phyloP scores from a whole-genome alignment of 2,888 invertebrate genomes.

The Argyresthia goedartella region DNA sequence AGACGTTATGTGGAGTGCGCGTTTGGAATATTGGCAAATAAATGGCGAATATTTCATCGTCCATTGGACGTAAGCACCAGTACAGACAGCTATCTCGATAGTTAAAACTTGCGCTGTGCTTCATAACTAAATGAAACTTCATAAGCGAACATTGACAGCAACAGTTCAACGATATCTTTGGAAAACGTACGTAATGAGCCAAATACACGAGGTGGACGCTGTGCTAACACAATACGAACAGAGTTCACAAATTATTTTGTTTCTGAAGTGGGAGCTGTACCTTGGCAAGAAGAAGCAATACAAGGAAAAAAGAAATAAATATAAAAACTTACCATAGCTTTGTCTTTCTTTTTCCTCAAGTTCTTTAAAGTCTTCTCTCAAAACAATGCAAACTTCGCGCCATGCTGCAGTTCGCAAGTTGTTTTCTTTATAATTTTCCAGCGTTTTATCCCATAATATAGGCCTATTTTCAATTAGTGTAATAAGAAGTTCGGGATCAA shows the following conservation, averaged over 20 bases:
- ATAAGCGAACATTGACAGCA: neutral
- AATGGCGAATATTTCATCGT: slow-evolving; percentile 13
- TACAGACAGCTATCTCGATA: slow-evolving; percentile 13
- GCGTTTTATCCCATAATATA: neutral
- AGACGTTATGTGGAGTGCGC: slow-evolving; percentile 7
- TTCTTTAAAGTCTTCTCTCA: neutral
- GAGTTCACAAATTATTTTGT: neutral
- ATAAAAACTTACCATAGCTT: neutral
- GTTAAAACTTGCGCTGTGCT: slow-evolving; percentile 11
- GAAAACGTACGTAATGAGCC: neutral
- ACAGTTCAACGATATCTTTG: neutral
- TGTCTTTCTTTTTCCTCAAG: neutral
- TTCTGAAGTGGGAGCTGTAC: neutral
- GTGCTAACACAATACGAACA: neutral
- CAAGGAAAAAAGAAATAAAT: neutral
- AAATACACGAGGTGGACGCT: neutral
- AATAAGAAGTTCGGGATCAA: slow-evolving; percentile 1
- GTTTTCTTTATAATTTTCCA: neutral
- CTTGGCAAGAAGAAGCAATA: neutral
- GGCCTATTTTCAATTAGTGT: neutral
- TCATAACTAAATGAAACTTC: slow-evolving; percentile 9
- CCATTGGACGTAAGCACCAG: slow-evolving; percentile 14
- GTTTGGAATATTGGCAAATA: slow-evolving; percentile 15
- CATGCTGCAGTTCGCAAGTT: slow-evolving; percentile 1
- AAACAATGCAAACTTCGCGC: slow-evolving; percentile 1